A percentile compares a stretch with the other conserved stretches of the same genome.
Conservation (phyloP, 2,888 invertebrate genomes). For the Leucophora obtusa region DNA sequence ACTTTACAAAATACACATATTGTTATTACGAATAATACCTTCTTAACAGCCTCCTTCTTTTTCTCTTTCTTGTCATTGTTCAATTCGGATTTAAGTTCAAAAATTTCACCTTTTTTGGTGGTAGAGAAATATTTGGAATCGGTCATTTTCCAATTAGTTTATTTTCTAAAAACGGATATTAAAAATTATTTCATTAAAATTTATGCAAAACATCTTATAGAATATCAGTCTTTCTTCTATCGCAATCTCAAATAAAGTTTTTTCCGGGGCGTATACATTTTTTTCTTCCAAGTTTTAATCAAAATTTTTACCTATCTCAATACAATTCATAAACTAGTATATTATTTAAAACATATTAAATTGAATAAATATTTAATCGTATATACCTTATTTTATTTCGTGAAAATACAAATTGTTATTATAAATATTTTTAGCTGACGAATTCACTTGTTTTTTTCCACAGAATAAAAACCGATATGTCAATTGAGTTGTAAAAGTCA, state of each 20-base stretch:
- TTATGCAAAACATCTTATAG: not conserved
- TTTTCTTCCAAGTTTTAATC: not conserved
- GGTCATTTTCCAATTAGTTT: constrained; percentile 84
- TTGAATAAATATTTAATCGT: not conserved
- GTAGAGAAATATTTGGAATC: constrained; percentile 99
- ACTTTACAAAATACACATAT: not conserved
- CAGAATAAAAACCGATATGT: constrained; percentile 28
- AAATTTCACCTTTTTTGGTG: constrained; percentile 99
- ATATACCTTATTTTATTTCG: constrained; percentile 12
- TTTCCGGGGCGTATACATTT: constrained; percentile 51
- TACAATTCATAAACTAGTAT: not conserved
- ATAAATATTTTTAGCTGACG: constrained; percentile 29
- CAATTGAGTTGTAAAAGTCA: constrained; percentile 21
- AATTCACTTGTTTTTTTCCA: constrained; percentile 21
- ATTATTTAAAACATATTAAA: not conserved
- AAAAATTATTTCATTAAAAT: not conserved
- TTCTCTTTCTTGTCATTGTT: constrained; percentile 99
- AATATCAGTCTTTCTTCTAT: not conserved
- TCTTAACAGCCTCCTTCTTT: constrained; percentile 99
- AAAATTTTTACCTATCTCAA: not conserved
- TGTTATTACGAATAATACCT: constrained; percentile 80
- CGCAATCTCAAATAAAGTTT: not conserved
- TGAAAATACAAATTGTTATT: constrained; percentile 14
- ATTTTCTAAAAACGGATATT: constrained; percentile 1
- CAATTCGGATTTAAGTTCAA: constrained; percentile 98